Conservation (phyloP, 1,140 invertebrate species). For the Lanistes nyassanus region DNA sequence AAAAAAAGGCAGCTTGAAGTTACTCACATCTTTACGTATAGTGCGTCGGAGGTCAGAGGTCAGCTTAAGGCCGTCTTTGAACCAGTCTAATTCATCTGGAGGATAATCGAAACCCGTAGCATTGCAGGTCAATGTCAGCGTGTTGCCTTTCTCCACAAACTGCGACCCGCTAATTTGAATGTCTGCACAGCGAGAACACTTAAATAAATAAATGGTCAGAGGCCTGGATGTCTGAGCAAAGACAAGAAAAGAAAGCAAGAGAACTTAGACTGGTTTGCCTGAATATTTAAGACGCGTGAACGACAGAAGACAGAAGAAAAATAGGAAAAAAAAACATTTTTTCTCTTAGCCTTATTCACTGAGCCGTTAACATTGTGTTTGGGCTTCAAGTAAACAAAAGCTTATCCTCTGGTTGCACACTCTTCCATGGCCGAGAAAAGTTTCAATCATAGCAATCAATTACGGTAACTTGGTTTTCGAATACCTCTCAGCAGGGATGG, state of each 20-base stretch:
- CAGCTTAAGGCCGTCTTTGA: slow-evolving; percentile 55
- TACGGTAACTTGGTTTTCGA: too few species aligned
- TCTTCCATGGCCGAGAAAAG: too few species aligned
- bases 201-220: background rate
- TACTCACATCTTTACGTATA: slow-evolving; percentile 17
- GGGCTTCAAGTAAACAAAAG: too few species aligned
- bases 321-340: background rate
- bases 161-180: slow-evolving; percentile 47
- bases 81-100: slow-evolving; percentile 59
- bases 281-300: background rate
- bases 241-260: background rate
- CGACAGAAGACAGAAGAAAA: background rate
- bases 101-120: slow-evolving; percentile 51
- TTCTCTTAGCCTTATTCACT: too few species aligned
- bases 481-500: too few species aligned
- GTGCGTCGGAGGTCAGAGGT: background rate
- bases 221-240: background rate
- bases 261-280: slow-evolving; percentile 10
- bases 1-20: background rate
- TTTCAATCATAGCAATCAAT: too few species aligned
- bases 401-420: too few species aligned
- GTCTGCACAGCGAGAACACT: slow-evolving; percentile 30
- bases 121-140: slow-evolving; percentile 47
- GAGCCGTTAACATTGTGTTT: too few species aligned
- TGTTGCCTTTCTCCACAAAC: slow-evolving; percentile 50